These are phyloP conservation scores for Tenthredo mesomela DNA, from an alignment of 2,888 invertebrate species.

Conservation along the genomic window DNA sequence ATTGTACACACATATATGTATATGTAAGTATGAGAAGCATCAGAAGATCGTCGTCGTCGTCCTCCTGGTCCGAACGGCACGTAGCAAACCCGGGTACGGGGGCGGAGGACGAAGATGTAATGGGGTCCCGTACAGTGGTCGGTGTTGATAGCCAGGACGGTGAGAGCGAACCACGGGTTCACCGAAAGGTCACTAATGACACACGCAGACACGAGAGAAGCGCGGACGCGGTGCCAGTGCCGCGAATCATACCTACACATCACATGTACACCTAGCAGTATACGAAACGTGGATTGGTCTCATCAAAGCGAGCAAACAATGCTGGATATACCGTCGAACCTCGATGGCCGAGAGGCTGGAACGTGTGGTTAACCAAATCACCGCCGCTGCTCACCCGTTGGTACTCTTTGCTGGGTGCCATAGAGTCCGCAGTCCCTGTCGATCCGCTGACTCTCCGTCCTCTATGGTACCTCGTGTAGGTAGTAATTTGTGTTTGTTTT, in stretches of 20 bases:
- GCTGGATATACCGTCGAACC: conserved; percentile 74
- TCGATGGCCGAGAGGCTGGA: conserved; percentile 66
- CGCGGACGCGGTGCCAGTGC: conserved; percentile 53
- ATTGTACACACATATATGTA: neutral
- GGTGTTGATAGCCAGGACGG: conserved; percentile 71
- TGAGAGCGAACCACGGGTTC: conserved; percentile 72
- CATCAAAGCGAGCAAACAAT: conserved; percentile 78
- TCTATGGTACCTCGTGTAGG: conserved; percentile 38
- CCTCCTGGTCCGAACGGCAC: conserved; percentile 40
- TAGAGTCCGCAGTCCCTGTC: conserved; percentile 42
- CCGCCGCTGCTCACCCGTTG: conserved; percentile 55
- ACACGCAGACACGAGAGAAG: conserved; percentile 67
- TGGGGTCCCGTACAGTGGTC: conserved; percentile 68
- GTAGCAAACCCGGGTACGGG: conserved; percentile 44
- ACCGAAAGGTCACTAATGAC: conserved; percentile 76
- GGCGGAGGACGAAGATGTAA: conserved; percentile 59
- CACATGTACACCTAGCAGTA: conserved; percentile 58
- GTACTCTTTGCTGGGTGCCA: conserved; percentile 47
- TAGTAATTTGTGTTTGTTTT: conserved; percentile 69
- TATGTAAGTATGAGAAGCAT: neutral
- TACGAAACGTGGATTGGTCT: conserved; percentile 76
- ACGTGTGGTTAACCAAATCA: conserved; percentile 78
- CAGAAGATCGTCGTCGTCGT: conserved; percentile 20
- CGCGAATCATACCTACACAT: conserved; percentile 54
- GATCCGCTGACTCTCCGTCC: conserved; percentile 30